Evolutionary conservation across 2,797 vertebrate species (phyloP).

Genomic region (Lepilemur septentrionalis): DNA sequence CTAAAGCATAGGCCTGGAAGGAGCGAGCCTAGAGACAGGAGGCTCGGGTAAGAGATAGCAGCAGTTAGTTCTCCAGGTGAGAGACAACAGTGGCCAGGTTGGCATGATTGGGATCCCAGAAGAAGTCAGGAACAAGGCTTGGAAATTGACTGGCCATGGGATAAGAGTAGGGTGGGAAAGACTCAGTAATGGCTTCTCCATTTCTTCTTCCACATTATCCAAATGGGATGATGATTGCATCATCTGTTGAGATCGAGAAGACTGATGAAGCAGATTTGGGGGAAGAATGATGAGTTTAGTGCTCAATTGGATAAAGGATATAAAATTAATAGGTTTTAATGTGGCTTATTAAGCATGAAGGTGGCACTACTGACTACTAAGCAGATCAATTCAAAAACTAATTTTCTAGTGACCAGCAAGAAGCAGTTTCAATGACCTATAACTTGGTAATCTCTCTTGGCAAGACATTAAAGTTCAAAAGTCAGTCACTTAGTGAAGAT

Average conservation of each 20-base stretch:
- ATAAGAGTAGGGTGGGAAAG: not conserved
- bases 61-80: not conserved
- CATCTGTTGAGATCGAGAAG: not conserved
- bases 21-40: not conserved
- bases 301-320: not conserved
- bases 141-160: not conserved
- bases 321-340: slow-evolving; percentile 13
- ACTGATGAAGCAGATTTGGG: not conserved
- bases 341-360: not conserved
- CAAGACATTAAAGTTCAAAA: not conserved
- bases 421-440: not conserved
- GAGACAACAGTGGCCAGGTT: not conserved
- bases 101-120: not conserved
- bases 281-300: not conserved
- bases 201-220: not conserved
- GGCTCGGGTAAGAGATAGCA: not conserved
- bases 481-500: not conserved
- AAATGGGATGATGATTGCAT: not conserved
- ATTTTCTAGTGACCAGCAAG: slow-evolving; percentile 13
- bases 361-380: not conserved
- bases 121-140: not conserved
- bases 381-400: not conserved
- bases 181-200: not conserved
- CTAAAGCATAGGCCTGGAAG: not conserved
- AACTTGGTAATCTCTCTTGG: not conserved